Percentiles rank a stretch among this genome's conserved stretches.
Conservation (phyloP, 2,113 vertebrate species). For the Grus americana region DNA sequence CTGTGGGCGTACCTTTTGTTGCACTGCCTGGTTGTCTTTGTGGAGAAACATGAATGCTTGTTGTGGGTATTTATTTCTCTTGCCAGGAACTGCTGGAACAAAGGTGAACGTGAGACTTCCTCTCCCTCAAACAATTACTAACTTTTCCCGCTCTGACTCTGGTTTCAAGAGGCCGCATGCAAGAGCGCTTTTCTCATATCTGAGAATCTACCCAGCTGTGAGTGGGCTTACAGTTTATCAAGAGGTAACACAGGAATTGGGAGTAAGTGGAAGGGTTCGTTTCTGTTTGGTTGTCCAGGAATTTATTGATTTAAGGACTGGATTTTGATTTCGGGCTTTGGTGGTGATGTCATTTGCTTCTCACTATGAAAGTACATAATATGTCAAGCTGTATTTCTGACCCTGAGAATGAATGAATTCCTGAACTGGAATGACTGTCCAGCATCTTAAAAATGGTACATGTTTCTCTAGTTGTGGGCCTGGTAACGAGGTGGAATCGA, state of each 20-base stretch:
- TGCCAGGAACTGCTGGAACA: slow-evolving; percentile 39
- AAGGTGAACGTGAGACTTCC: slow-evolving; percentile 34
- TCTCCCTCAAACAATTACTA: slow-evolving; percentile 7
- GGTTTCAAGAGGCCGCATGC: background rate
- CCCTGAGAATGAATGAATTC: no score
- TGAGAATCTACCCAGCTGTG: background rate
- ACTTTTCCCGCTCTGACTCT: background rate
- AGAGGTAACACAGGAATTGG: background rate
- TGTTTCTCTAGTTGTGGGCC: background rate
- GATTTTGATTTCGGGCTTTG: background rate
- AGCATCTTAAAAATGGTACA: background rate
- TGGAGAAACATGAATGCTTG: background rate
- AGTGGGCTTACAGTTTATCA: background rate
- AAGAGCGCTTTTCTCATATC: background rate
- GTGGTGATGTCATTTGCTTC: background rate
- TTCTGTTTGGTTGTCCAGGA: background rate
- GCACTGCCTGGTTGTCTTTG: background rate
- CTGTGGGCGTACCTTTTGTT: background rate
- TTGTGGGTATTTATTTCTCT: slow-evolving; percentile 1
- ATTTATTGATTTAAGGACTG: background rate
- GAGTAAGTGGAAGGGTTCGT: background rate
- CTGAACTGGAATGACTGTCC: background rate
- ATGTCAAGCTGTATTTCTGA: background rate
- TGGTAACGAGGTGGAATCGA: background rate
- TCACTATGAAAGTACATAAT: background rate